phyloP scores from a whole-genome alignment of 2,113 vertebrate genomes.

The Rhinopomastus cyanomelas region DNA sequence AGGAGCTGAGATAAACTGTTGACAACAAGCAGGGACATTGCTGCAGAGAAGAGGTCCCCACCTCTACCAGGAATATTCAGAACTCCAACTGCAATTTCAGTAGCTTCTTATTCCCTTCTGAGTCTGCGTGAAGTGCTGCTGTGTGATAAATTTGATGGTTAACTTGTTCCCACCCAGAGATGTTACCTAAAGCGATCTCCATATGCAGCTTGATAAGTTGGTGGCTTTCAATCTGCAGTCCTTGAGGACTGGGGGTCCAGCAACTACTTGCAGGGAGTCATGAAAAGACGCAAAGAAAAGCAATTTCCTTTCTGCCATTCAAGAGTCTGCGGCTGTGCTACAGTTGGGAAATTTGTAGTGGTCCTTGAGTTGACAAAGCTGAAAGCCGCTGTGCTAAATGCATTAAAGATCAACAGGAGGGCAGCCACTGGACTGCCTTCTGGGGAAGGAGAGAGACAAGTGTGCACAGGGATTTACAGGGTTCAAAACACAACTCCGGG shows the following conservation, averaged over 20 bases:
- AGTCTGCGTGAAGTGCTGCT: neutral
- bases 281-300: slow-evolving; percentile 47
- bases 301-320: slow-evolving; percentile 50
- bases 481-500: neutral
- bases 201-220: neutral
- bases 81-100: neutral
- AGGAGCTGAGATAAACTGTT: too few species aligned
- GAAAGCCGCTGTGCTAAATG: neutral
- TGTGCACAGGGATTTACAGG: neutral
- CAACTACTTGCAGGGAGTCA: neutral
- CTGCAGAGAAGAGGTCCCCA: neutral
- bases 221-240: neutral
- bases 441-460: neutral
- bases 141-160: neutral
- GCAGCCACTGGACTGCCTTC: neutral
- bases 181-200: neutral
- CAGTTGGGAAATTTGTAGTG: neutral
- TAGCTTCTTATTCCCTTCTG: neutral
- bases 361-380: slow-evolving; percentile 4
- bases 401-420: neutral
- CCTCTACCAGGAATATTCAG: neutral
- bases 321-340: neutral
- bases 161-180: neutral
- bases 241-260: neutral
- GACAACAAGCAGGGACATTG: rapidly evolving